Percentiles rank a stretch among this genome's conserved stretches.
phyloP scores from a whole-genome alignment of 2,888 invertebrate genomes.

The Tachina grossa region DNA sequence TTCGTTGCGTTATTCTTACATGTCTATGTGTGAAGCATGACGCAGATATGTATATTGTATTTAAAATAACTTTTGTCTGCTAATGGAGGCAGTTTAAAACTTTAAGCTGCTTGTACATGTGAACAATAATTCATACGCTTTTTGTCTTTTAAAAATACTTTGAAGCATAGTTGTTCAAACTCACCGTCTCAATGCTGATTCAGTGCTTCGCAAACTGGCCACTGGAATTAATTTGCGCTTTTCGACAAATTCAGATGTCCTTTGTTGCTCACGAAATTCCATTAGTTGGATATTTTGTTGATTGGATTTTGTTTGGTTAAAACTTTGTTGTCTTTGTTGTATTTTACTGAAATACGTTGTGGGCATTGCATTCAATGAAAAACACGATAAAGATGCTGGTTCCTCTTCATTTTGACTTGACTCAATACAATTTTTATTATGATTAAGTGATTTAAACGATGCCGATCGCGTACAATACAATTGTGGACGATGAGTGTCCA shows the following conservation, averaged over 20 bases:
- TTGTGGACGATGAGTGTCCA: conserved; percentile 21
- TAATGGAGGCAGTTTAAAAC: too few relatives aligned
- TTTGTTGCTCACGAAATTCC: conserved; percentile 59
- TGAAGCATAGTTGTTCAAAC: neutral
- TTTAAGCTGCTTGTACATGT: too few relatives aligned
- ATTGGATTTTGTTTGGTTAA: conserved; percentile 63
- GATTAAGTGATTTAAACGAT: conserved; percentile 77
- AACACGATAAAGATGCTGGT: conserved; percentile 52
- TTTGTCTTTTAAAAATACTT: neutral
- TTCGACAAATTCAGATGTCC: conserved; percentile 71
- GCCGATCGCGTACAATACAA: conserved; percentile 72
- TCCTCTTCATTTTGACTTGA: conserved; percentile 40
- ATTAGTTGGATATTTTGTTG: conserved; percentile 69
- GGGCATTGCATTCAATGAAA: conserved; percentile 46
- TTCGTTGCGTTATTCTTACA: too few relatives aligned
- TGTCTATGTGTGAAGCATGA: too few relatives aligned
- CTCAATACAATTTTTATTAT: conserved; percentile 50
- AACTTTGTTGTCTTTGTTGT: conserved; percentile 71
- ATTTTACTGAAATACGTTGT: conserved; percentile 54
- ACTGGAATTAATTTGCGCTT: conserved; percentile 75
- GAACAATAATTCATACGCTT: too few relatives aligned
- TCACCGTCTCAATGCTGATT: conserved; percentile 77
- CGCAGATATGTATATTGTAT: too few relatives aligned
- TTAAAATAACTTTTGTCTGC: too few relatives aligned
- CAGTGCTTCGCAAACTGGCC: conserved; percentile 76